phyloP scores from a whole-genome alignment of 1,140 invertebrate species.

The Gryllus bimaculatus region DNA sequence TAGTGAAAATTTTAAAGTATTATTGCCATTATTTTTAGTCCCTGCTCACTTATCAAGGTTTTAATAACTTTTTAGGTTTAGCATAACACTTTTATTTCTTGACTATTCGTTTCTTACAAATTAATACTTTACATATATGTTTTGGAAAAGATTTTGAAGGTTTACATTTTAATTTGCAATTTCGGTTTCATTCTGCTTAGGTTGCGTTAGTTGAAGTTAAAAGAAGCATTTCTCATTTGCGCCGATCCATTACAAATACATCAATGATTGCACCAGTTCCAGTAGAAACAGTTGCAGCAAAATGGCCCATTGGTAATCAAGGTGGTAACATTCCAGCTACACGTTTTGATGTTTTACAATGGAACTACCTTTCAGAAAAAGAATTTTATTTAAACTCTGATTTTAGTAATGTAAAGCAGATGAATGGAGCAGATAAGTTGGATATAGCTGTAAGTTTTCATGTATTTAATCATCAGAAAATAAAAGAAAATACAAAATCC shows the following conservation, averaged over 20 bases:
- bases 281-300: neutral
- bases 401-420: slow-evolving; percentile 45
- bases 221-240: slow-evolving; percentile 24
- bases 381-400: slow-evolving; percentile 67
- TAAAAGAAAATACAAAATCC: too few species aligned
- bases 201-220: slow-evolving; percentile 23
- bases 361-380: slow-evolving; percentile 75
- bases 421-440: slow-evolving; percentile 47
- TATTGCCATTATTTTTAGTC: too few species aligned
- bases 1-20: too few species aligned
- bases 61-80: too few species aligned
- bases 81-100: too few species aligned
- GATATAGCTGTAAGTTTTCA: slow-evolving; percentile 46
- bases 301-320: slow-evolving; percentile 75
- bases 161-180: too few species aligned
- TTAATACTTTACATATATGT: too few species aligned
- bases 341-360: slow-evolving; percentile 77
- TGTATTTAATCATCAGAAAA: neutral
- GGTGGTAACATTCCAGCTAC: slow-evolving; percentile 52
- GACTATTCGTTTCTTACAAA: too few species aligned
- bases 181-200: slow-evolving; percentile 14
- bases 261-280: slow-evolving; percentile 20
- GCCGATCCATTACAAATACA: slow-evolving; percentile 34
- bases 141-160: too few species aligned
- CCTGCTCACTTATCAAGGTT: too few species aligned